Evolutionary conservation across 2,888 invertebrate genomes (phyloP), one percentile per base, ranked within the genome.

Genomic region (Blastobasis adustella): DNA sequence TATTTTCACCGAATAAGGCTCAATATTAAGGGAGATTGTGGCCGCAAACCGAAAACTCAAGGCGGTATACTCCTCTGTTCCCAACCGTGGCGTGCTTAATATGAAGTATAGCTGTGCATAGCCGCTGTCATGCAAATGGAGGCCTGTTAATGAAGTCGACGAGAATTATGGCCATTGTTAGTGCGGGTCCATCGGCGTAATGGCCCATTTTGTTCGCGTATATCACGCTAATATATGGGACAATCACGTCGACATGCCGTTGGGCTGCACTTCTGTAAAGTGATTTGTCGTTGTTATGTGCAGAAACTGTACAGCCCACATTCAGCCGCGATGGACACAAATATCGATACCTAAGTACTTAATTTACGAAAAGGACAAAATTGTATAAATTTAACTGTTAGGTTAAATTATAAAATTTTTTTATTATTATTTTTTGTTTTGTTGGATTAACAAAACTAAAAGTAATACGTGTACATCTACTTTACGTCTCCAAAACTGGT

Each of bases 131-230:
- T 86, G 86, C 86, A 87, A 87, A 87, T 87, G 86, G 86, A 81
- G 79, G 85, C 79, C 86, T 86, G 86, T 82, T 86, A 87, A 87
- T 87, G 87, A 87, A 87, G 85, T 79, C 81, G 76, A 79, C 73
- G 79, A 85, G 87, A 87, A 85, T 86, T 87, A 87, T 87, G 79
- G 84, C 71, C 79, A 79, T 86, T 86, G 87, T 85, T 83, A 84
- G 75, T 79, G 85, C 84, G 77, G 76, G 76, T 71, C 76, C 76
- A 72, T 76, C 73, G 70, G 67, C 71, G 71, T 79, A 85, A 87
- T 86, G 77, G 85, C 72, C 86, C 81, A 81, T 87, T 85, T 80
- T 77, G 78, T 75, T 79, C 72, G 74, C 81, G 76, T 85, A 79
- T 73, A 85, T 86, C 84, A 84, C 82, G 73, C 75, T 83, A 83